Conservation (phyloP, 2,888 invertebrate genomes). For the Drosophila histrio region DNA sequence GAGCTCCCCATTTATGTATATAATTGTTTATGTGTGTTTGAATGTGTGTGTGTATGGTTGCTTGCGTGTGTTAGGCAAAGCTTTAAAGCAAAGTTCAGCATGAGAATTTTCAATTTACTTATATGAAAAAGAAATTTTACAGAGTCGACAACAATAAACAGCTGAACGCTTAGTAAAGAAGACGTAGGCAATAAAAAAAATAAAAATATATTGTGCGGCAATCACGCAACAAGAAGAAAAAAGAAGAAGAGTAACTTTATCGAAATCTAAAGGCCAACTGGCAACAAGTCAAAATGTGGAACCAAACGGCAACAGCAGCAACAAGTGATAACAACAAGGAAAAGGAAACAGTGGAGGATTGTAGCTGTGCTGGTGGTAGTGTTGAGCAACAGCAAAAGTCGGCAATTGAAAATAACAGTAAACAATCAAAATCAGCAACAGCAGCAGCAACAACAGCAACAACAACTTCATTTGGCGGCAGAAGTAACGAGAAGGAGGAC, state of each 20-base stretch:
- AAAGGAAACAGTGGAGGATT: slow-evolving; percentile 69
- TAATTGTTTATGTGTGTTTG: slow-evolving; percentile 29
- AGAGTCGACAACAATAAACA: slow-evolving; percentile 42
- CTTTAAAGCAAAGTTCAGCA: slow-evolving; percentile 69
- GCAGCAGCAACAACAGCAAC: slow-evolving; percentile 40
- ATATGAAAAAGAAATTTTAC: slow-evolving; percentile 56
- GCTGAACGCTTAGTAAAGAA: slow-evolving; percentile 24
- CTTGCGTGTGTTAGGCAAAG: slow-evolving; percentile 36
- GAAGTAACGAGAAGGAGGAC: slow-evolving; percentile 58
- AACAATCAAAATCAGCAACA: slow-evolving; percentile 50
- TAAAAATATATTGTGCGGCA: slow-evolving; percentile 13
- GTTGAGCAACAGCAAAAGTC: slow-evolving; percentile 63
- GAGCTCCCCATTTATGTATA: slow-evolving; percentile 34
- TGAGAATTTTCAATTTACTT: slow-evolving; percentile 53
- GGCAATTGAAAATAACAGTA: slow-evolving; percentile 55
- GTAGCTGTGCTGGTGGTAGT: slow-evolving; percentile 65
- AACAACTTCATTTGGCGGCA: slow-evolving; percentile 62
- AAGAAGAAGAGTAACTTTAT: slow-evolving; percentile 37
- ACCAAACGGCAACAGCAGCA: slow-evolving; percentile 76
- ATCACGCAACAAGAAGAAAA: slow-evolving; percentile 16
- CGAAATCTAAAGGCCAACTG: slow-evolving; percentile 36
- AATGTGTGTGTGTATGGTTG: slow-evolving; percentile 23
- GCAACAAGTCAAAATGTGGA: slow-evolving; percentile 81
- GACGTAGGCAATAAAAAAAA: slow-evolving; percentile 15
- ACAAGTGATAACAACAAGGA: slow-evolving; percentile 77